Percentiles rank a stretch among this genome's conserved stretches.
These are phyloP conservation scores for Leistus spinibarbis DNA, from an alignment of 2,888 invertebrate species.

Conservation along the genomic window DNA sequence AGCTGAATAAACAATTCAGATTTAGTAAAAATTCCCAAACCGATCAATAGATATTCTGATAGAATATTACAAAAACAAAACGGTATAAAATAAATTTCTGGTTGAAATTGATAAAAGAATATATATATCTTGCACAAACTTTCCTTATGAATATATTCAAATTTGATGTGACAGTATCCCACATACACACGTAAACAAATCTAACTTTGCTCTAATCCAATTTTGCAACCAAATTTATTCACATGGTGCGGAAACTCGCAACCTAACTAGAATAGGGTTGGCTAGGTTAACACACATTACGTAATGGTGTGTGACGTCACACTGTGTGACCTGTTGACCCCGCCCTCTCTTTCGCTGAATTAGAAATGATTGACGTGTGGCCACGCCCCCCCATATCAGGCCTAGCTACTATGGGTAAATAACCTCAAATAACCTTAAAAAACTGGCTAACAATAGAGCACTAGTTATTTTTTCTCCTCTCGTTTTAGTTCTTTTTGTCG, in stretches of 20 bases:
- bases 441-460: slow-evolving; percentile 27
- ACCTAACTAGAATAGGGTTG: background rate
- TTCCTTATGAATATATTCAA: too few relatives aligned
- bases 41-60: too few relatives aligned
- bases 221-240: background rate
- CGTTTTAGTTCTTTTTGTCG: background rate
- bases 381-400: background rate
- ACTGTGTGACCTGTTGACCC: background rate
- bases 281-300: background rate
- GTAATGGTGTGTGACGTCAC: background rate
- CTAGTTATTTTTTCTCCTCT: slow-evolving; percentile 26
- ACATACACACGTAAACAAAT: too few relatives aligned
- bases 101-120: too few relatives aligned
- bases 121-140: too few relatives aligned
- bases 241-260: background rate
- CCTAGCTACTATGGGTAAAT: slow-evolving; percentile 23
- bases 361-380: slow-evolving; percentile 1
- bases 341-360: background rate
- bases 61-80: too few relatives aligned
- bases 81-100: too few relatives aligned
- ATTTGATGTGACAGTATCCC: too few relatives aligned
- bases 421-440: slow-evolving; percentile 35
- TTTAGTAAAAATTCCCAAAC: too few relatives aligned
- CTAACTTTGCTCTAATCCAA: background rate
- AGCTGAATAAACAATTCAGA: too few relatives aligned